Evolutionary conservation across 2,888 invertebrate species (phyloP).

Genomic region (Amiota minor): DNA sequence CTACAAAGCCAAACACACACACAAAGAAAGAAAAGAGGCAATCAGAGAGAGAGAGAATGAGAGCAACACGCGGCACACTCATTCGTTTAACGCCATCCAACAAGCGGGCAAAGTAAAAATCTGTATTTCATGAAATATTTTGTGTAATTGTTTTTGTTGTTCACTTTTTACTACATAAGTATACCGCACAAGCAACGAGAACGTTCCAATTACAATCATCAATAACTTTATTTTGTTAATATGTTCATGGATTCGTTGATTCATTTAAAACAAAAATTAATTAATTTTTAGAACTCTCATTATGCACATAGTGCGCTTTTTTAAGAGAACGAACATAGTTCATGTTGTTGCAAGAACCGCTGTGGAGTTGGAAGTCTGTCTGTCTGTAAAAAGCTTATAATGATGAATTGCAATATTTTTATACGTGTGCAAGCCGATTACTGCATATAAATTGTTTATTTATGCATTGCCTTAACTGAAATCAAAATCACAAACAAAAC

Average conservation of each 20-base stretch:
- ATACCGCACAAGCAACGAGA: not conserved
- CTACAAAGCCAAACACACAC: slow-evolving; percentile 18
- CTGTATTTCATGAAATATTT: slow-evolving; percentile 4
- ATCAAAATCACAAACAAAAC: too few relatives aligned
- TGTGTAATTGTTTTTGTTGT: not conserved
- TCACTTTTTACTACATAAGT: not conserved
- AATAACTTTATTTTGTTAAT: not conserved
- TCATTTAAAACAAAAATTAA: not conserved
- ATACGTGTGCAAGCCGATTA: slow-evolving; percentile 28
- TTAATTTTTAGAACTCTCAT: too few relatives aligned
- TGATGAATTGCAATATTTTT: slow-evolving; percentile 57
- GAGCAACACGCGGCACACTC: slow-evolving; percentile 4
- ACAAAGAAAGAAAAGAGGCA: slow-evolving; percentile 35
- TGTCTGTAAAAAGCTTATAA: slow-evolving; percentile 41
- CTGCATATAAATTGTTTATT: too few relatives aligned
- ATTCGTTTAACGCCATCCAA: not conserved
- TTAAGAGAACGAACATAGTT: too few relatives aligned
- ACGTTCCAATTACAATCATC: not conserved
- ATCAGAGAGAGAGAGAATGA: slow-evolving; percentile 40
- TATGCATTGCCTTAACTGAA: too few relatives aligned
- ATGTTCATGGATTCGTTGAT: not conserved
- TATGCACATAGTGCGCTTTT: too few relatives aligned
- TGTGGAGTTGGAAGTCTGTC: slow-evolving; percentile 63
- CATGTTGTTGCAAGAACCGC: slow-evolving; percentile 9
- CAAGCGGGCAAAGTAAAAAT: not conserved